Evolutionary conservation across 2,113 vertebrate genomes (phyloP), one percentile per base, ranked within the genome.

Genomic region (Pardalotus punctatus): DNA sequence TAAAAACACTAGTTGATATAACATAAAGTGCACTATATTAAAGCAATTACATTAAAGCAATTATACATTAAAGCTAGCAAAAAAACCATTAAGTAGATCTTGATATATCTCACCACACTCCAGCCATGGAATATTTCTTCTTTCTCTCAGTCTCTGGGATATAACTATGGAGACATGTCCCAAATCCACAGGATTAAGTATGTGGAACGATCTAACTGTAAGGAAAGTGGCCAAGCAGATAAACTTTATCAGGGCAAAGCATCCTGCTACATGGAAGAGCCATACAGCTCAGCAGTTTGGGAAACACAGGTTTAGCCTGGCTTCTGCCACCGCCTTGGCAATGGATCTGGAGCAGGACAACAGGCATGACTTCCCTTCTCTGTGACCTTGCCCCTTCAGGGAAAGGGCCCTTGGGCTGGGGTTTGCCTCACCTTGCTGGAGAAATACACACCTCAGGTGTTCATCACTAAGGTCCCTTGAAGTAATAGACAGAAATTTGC

Each of bases 271-370:
- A 42, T 28, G 2, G 5, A 22, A 31, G n/a, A 38, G 18, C n/a
- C n/a, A 10, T 15, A 15, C 5, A 48, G 48, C 2, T 31, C 47
- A 40, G 31, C 1, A 2, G 14, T 21, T 81, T 2, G 2, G 56
- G 66, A 56, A 80, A 33, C 0, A 2, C 0, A 2, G 19, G 16
- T 54, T 15, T 40, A 25, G 54, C n/a, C 36, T 70, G 73, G 33
- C 15, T 93, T 65, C 53, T 87, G 58, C 20, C 47, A 48, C 10
- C 0, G 0, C 17, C 35, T 51, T 77, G 43, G 16, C 0, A 0
- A 42, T 83, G 24, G 35, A 48, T 47, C 53, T 81, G 60, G 24
- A 81, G 9, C 0, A 4, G 36, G 40, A 64, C 40, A 82, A 29
- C 6, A 72, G 36, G 48, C 4, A 1, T 29, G 29, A 47, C 8